Conservation (phyloP, 2,797 vertebrate species). For the Phrynocephalus vlangalii region DNA sequence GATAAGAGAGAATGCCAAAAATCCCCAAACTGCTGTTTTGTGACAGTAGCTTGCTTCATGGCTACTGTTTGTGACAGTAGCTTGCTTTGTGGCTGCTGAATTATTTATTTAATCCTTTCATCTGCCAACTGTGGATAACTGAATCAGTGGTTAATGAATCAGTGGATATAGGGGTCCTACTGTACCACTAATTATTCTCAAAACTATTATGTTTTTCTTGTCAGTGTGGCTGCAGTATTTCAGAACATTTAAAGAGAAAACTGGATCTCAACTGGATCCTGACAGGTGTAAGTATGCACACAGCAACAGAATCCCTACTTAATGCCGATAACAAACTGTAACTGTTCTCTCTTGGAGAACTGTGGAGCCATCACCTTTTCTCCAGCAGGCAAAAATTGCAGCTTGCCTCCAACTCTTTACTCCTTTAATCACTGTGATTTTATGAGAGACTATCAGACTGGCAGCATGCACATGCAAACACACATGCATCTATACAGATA, state of each 20-base stretch:
- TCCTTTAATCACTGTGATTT: conserved; percentile 9
- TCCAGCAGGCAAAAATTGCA: conserved; percentile 15
- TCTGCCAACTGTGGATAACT: no score
- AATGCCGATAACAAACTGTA: background rate
- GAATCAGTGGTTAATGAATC: no score
- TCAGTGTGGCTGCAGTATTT: background rate
- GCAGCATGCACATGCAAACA: background rate
- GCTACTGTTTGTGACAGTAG: no score
- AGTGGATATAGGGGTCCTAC: no score
- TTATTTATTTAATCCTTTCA: no score
- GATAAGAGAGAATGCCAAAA: no score
- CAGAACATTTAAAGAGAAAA: background rate
- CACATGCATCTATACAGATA: background rate
- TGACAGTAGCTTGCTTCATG: no score
- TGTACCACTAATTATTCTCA: no score
- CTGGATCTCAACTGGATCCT: background rate
- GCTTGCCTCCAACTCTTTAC: background rate
- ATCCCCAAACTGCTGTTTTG: no score
- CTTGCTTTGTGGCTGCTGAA: no score
- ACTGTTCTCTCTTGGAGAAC: background rate
- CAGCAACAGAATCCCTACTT: accelerated
- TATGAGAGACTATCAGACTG: background rate
- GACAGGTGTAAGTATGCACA: accelerated
- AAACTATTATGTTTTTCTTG: background rate
- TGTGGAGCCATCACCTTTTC: background rate